These are phyloP conservation scores for Eutrigla gurnardus DNA, from an alignment of 2,797 vertebrate species.

Conservation along the genomic window DNA sequence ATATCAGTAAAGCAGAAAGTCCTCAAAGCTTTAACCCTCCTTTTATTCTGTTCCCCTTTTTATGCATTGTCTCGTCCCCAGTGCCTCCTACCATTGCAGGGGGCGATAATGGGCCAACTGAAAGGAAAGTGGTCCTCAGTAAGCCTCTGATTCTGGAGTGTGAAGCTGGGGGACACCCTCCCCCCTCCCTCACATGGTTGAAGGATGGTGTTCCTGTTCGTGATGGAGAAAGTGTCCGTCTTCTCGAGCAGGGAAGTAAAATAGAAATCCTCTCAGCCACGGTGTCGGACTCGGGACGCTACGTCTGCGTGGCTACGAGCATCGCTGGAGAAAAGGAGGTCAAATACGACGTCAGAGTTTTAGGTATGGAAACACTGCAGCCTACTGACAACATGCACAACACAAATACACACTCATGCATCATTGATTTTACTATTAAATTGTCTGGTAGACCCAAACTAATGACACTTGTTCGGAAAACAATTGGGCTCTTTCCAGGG, in stretches of 20 bases:
- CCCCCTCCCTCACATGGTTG: constrained; percentile 93
- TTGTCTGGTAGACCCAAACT: not conserved
- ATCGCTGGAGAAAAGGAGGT: constrained; percentile 94
- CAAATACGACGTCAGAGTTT: constrained; percentile 91
- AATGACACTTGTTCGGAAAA: not conserved
- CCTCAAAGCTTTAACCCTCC: not conserved
- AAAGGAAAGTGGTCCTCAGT: constrained; percentile 87
- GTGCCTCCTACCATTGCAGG: constrained; percentile 93
- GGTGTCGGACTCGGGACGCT: constrained; percentile 87
- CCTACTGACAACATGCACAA: not conserved
- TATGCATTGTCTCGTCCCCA: constrained; percentile 52
- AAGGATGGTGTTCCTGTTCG: constrained; percentile 91
- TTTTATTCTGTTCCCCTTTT: constrained; percentile 3
- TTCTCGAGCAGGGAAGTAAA: constrained; percentile 88
- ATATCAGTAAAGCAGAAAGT: constrained; percentile 11
- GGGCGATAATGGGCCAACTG: constrained; percentile 74
- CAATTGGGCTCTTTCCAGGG: not conserved
- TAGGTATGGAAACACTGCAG: constrained; percentile 83
- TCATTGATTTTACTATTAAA: not conserved
- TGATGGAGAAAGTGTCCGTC: constrained; percentile 80
- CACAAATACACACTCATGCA: not conserved
- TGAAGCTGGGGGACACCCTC: constrained; percentile 91
- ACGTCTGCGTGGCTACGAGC: constrained; percentile 94
- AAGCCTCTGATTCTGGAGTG: constrained; percentile 89
- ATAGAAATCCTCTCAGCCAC: constrained; percentile 85